These are phyloP conservation scores for Macquaria ambigua DNA, from an alignment of 2,113 vertebrate genomes.

Conservation along the genomic window DNA sequence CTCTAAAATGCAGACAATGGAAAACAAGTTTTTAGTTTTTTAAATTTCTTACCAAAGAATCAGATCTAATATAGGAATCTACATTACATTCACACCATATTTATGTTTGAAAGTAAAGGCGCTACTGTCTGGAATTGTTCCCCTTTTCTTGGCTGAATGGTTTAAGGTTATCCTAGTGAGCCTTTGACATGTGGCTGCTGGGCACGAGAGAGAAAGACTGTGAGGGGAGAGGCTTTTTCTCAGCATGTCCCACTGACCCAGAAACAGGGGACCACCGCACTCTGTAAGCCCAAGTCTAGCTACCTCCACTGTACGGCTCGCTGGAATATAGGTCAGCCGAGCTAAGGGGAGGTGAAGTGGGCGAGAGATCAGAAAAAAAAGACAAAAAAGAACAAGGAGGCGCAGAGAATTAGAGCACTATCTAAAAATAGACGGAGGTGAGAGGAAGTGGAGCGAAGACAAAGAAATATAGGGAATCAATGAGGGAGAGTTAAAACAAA, in stretches of 20 bases:
- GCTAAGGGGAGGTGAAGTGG: constrained; percentile 33
- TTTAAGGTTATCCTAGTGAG: constrained; percentile 50
- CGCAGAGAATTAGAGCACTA: constrained; percentile 35
- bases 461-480: constrained; percentile 53
- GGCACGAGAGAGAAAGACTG: constrained; percentile 44
- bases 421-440: constrained; percentile 57
- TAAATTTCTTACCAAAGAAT: not conserved
- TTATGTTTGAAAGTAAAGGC: not conserved
- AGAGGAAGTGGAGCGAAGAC: constrained; percentile 49
- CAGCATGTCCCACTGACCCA: constrained; percentile 84
- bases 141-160: not conserved
- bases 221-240: constrained; percentile 53
- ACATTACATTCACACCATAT: not conserved
- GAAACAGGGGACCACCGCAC: constrained; percentile 69
- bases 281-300: constrained; percentile 67
- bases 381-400: constrained; percentile 30
- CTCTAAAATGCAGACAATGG: not conserved
- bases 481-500: constrained; percentile 70
- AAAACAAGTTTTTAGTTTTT: not conserved
- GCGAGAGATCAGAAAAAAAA: not conserved
- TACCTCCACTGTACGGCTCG: constrained; percentile 50
- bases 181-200: constrained; percentile 43
- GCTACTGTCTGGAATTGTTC: not conserved
- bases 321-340: constrained; percentile 81
- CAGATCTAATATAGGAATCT: constrained; percentile 2